phyloP scores from a whole-genome alignment of 2,888 invertebrate species.

The Thecophora atra region DNA sequence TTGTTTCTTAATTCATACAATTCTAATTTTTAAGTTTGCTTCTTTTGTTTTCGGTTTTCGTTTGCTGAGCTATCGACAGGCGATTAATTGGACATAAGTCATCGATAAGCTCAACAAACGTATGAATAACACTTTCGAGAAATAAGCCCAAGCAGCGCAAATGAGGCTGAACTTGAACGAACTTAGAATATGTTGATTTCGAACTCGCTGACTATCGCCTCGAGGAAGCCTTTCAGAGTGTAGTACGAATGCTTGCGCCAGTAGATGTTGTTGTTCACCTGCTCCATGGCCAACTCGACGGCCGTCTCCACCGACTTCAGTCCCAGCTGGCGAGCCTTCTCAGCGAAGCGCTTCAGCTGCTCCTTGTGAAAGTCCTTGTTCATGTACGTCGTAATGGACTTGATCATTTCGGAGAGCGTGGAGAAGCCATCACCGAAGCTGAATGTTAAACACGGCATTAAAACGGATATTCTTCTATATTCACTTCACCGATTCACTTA shows the following conservation, averaged over 20 bases:
- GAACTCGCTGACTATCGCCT: conserved; percentile 63
- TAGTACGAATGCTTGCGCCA: conserved; percentile 65
- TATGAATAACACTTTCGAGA: background rate
- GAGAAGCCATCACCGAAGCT: conserved; percentile 71
- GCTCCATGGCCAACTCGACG: conserved; percentile 63
- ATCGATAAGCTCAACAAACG: conserved; percentile 1
- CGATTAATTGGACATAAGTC: background rate
- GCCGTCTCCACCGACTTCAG: conserved; percentile 60
- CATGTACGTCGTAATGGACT: conserved; percentile 68
- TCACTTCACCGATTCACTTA: conserved; percentile 49
- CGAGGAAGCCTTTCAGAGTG: conserved; percentile 60
- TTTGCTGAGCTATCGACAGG: no score
- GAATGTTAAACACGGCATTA: background rate
- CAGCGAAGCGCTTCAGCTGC: conserved; percentile 60
- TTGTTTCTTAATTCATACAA: conserved; percentile 15
- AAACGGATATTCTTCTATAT: background rate
- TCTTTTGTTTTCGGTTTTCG: no score
- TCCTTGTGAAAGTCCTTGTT: conserved; percentile 67
- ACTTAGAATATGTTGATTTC: conserved; percentile 62
- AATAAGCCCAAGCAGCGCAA: background rate
- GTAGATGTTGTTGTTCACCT: conserved; percentile 65
- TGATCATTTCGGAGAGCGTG: conserved; percentile 69
- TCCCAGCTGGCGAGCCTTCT: conserved; percentile 58
- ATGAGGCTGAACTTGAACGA: background rate
- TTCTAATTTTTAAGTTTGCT: background rate